A percentile compares a stretch with the other conserved stretches of the same genome.
phyloP scores from a whole-genome alignment of 2,888 invertebrate genomes.

The Agonopterix alstromeriana region DNA sequence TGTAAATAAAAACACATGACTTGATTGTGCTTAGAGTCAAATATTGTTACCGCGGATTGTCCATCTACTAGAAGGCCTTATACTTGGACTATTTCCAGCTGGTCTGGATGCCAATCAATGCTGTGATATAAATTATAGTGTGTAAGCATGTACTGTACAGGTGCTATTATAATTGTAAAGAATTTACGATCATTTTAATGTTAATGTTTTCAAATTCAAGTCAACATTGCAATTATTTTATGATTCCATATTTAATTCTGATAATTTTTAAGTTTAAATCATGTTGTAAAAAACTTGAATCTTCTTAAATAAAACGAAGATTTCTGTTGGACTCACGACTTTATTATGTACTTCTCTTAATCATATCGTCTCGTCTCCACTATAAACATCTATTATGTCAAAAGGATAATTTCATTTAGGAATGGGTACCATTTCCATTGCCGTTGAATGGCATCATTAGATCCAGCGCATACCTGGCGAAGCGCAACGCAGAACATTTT shows the following conservation, averaged over 20 bases:
- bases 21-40: too few relatives aligned
- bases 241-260: not conserved
- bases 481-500: too few relatives aligned
- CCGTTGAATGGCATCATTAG: too few relatives aligned
- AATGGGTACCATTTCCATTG: too few relatives aligned
- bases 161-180: not conserved
- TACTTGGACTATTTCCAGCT: constrained; percentile 15
- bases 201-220: not conserved
- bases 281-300: constrained; percentile 8
- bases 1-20: too few relatives aligned
- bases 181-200: not conserved
- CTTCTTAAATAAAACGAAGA: not conserved
- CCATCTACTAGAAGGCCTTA: not conserved
- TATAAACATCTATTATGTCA: not conserved
- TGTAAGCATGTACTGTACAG: constrained; percentile 1
- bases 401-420: too few relatives aligned
- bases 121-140: constrained; percentile 41
- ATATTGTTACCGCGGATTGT: too few relatives aligned
- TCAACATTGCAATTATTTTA: not conserved
- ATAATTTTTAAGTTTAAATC: constrained; percentile 11
- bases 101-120: constrained; percentile 15
- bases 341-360: not conserved
- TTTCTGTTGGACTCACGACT: not conserved
- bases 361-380: not conserved
- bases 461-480: too few relatives aligned